phyloP scores from a whole-genome alignment of 2,888 invertebrate genomes.

The Gastracanthus pulcherrimus region DNA sequence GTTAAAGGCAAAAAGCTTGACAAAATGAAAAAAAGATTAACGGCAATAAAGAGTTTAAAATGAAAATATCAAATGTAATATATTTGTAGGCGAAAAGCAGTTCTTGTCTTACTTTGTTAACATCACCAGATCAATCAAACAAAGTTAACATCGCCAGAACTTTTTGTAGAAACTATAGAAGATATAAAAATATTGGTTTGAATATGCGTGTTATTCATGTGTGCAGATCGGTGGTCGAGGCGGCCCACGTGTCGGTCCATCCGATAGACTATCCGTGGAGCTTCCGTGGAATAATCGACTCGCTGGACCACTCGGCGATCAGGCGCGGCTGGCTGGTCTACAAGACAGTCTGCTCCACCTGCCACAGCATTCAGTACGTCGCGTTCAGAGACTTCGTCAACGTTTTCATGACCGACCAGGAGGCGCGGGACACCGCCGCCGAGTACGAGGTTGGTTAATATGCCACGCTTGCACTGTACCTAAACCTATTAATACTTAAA shows the following conservation, averaged over 20 bases:
- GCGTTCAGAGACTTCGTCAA: conserved; percentile 94
- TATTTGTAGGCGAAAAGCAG: no score
- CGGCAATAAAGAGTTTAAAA: no score
- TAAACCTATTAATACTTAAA: background rate
- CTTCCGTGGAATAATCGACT: conserved; percentile 85
- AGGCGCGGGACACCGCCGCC: conserved; percentile 96
- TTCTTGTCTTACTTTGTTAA: no score
- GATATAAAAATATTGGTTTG: background rate
- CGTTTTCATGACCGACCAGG: conserved; percentile 92
- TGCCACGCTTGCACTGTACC: background rate
- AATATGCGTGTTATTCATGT: background rate
- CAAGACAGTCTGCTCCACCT: conserved; percentile 98
- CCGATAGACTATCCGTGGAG: conserved; percentile 90
- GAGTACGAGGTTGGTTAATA: conserved; percentile 84
- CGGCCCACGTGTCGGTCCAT: conserved; percentile 87
- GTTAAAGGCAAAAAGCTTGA: no score
- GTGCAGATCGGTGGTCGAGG: conserved; percentile 80
- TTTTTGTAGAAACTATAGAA: no score
- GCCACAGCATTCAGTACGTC: conserved; percentile 95
- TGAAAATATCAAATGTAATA: no score
- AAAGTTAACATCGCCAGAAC: no score
- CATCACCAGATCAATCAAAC: no score
- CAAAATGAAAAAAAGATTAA: no score
- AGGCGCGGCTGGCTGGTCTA: conserved; percentile 96
- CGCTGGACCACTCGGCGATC: conserved; percentile 91